phyloP scores from a whole-genome alignment of 2,888 invertebrate species.

The Epicampocera succincta region DNA sequence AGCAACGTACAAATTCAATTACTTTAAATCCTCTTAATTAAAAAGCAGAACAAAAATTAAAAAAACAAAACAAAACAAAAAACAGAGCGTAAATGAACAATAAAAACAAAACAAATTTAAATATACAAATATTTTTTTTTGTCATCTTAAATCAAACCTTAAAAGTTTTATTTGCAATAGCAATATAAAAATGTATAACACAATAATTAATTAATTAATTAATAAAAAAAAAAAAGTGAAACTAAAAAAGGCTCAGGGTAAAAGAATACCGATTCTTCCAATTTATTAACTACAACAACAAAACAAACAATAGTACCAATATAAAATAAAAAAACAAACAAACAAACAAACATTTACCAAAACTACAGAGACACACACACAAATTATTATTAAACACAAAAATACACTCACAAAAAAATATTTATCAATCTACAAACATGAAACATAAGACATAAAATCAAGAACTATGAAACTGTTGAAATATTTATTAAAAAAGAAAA shows the following conservation, averaged over 20 bases:
- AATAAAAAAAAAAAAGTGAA: conserved; percentile 69
- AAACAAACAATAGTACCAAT: conserved; percentile 72
- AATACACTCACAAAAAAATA: conserved; percentile 54
- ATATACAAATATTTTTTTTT: conserved; percentile 60
- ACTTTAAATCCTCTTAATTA: conserved; percentile 59
- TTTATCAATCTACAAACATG: conserved; percentile 60
- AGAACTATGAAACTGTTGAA: conserved; percentile 49
- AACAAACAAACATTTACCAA: conserved; percentile 60
- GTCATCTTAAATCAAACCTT: conserved; percentile 38
- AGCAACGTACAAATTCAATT: conserved; percentile 70
- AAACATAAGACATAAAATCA: conserved; percentile 23
- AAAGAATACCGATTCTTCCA: conserved; percentile 82
- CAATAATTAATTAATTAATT: conserved; percentile 56
- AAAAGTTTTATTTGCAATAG: conserved; percentile 67
- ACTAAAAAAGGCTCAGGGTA: conserved; percentile 82
- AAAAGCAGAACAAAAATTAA: conserved; percentile 38
- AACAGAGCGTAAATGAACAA: conserved; percentile 50
- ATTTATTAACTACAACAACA: conserved; percentile 74
- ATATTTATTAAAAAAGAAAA: conserved; percentile 57
- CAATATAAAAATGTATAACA: conserved; percentile 61
- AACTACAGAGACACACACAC: conserved; percentile 51
- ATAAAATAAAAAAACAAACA: conserved; percentile 66
- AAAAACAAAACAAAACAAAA: conserved; percentile 32
- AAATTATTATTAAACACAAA: conserved; percentile 52
- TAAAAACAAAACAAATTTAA: conserved; percentile 42